Conservation (phyloP, 23 tunicate genomes). For the Halocynthia roretzi region DNA sequence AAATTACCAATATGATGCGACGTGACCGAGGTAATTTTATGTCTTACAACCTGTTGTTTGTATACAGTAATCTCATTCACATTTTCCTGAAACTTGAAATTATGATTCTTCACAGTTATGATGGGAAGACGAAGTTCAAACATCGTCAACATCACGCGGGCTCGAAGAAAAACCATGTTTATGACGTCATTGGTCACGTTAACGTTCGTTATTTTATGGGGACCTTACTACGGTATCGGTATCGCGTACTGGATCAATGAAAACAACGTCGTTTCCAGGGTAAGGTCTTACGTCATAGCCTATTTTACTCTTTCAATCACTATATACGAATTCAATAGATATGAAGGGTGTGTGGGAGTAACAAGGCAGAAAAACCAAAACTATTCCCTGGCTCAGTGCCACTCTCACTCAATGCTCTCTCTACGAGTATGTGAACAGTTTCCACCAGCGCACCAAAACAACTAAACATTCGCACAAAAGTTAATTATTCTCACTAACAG, state of each 20-base stretch:
- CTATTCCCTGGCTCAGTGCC: too few species aligned
- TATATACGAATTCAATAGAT: too few species aligned
- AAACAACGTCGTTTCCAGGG: background rate
- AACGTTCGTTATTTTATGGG: slow-evolving; percentile 69
- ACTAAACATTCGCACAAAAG: too few species aligned
- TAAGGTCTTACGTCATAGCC: too few species aligned
- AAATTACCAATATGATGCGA: slow-evolving; percentile 72
- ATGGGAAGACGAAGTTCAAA: slow-evolving; percentile 33
- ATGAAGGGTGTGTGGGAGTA: too few species aligned
- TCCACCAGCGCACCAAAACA: too few species aligned
- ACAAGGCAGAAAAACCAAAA: too few species aligned
- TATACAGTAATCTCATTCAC: background rate
- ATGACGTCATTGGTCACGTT: slow-evolving; percentile 49
- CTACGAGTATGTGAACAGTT: too few species aligned
- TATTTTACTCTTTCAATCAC: too few species aligned
- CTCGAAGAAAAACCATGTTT: slow-evolving; percentile 56
- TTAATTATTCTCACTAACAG: too few species aligned
- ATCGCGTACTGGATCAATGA: slow-evolving; percentile 50
- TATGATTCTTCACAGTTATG: background rate
- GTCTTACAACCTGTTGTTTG: background rate
- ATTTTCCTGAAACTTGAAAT: background rate
- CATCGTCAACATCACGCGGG: slow-evolving; percentile 28
- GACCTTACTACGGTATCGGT: slow-evolving; percentile 64
- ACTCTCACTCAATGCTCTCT: too few species aligned
- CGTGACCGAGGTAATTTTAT: slow-evolving; percentile 54